A percentile compares a stretch with the other conserved stretches of the same genome.
Evolutionary conservation across 2,888 invertebrate species (phyloP).

Genomic region (Pyrochroa serraticornis): DNA sequence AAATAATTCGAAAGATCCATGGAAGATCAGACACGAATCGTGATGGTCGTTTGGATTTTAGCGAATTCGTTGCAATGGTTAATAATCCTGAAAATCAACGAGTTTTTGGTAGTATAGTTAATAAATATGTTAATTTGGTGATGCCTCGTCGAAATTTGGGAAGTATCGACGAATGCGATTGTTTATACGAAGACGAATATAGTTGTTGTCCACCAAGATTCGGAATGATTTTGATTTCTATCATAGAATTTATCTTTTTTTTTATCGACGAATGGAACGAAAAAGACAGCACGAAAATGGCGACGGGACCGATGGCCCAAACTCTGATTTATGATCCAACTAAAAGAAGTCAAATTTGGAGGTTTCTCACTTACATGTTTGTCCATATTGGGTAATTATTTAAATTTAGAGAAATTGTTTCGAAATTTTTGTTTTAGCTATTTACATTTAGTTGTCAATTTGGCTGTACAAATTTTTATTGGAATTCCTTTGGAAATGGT

Average conservation of each 20-base stretch:
- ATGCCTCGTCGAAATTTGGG: background rate
- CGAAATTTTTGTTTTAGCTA: constrained; percentile 64
- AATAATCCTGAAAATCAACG: constrained; percentile 64
- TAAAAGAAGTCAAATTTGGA: constrained; percentile 85
- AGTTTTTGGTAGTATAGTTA: constrained; percentile 68
- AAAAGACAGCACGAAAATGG: constrained; percentile 47
- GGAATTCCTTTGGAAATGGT: constrained; percentile 96
- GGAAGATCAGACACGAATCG: constrained; percentile 66
- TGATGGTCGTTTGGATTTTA: constrained; percentile 71
- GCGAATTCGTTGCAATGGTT: constrained; percentile 75
- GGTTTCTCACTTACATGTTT: constrained; percentile 93
- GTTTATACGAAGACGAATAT: constrained; percentile 84
- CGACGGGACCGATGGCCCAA: constrained; percentile 72
- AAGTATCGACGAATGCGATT: too few relatives aligned
- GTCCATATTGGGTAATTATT: constrained; percentile 84
- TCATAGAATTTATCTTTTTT: constrained; percentile 81
- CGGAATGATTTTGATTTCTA: constrained; percentile 86
- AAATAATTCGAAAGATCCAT: constrained; percentile 69
- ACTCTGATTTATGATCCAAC: constrained; percentile 88
- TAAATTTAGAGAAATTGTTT: background rate
- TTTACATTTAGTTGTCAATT: constrained; percentile 85
- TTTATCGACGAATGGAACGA: constrained; percentile 41
- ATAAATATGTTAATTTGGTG: constrained; percentile 59
- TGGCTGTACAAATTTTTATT: constrained; percentile 87
- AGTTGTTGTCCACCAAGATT: constrained; percentile 90